Base-by-base conservation (phyloP, 1,140 invertebrate species). In the Teleopsis dalmanni region DNA sequence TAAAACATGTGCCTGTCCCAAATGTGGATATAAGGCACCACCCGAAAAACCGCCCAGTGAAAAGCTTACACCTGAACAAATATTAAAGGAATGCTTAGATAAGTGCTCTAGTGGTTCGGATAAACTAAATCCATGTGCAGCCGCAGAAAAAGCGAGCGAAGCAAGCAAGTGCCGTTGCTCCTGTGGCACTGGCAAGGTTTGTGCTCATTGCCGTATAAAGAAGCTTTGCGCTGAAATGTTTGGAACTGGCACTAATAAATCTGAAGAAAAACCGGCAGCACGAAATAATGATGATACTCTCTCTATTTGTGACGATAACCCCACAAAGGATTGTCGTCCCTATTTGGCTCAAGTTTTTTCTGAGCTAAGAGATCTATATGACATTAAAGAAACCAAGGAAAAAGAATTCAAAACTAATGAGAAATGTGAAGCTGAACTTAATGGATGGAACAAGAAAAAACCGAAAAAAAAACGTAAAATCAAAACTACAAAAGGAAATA, bases 11-110 rank as follows among this genome's bases (percentile, higher is more conserved):
- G 58, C 64, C 0, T 68, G 65, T 53, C 61, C 65, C 0, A 48
- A 61, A n/a, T 68, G 65, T 21, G 60, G 60, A 19, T 67, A 68
- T 42, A 68, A 68, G 27, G 52, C 60, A 0, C 23, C 63, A 11
- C 65, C 65, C 0, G 64, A 68, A 29, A 55, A 55, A 9, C 45
- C 51, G 1, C 67, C 65, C 19, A 45, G 67, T 33, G 64, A 67
- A 31, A 29, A 50, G 0, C 41, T 55, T 16, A 67, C 60, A 0
- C 64, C 65, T 6, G 35, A 57, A 8, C 40, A 59, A 10, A 59
- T 68, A 11, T 36, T 67, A 2, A 16, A 40, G 1, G 38, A 53
- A 1, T 57, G 53, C 16, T 41, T 58, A 5, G 57, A 66, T 0
- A 51, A 47, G 23, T 29, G 36, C 1, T 36, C 26, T 8, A 38